Evolutionary conservation across 2,888 invertebrate genomes (phyloP).

Genomic region (Bombyx huttoni): DNA sequence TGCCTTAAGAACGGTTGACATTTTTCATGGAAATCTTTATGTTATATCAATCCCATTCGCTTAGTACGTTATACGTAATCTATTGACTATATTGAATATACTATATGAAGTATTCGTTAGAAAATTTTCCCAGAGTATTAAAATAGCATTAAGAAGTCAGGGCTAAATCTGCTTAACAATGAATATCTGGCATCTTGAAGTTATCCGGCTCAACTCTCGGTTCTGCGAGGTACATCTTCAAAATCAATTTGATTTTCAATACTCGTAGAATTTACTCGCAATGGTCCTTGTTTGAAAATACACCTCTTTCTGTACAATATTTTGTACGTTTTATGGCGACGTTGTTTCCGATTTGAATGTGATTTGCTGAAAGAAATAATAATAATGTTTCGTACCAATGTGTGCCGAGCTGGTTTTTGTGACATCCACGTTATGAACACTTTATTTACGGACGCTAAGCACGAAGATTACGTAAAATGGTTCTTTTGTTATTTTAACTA

Average conservation of each 20-base stretch:
- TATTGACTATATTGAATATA: too few species aligned
- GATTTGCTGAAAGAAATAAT: neutral
- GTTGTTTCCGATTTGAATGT: conserved; percentile 1
- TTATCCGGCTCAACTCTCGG: neutral
- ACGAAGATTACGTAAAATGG: neutral
- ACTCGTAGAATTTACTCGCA: neutral
- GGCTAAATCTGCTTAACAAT: too few species aligned
- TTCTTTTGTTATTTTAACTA: too few species aligned
- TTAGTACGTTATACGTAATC: too few species aligned
- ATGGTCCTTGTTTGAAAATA: too few species aligned
- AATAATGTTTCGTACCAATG: conserved; percentile 1
- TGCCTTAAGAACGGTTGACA: neutral
- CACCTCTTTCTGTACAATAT: too few species aligned
- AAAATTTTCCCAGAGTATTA: too few species aligned
- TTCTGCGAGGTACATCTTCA: neutral
- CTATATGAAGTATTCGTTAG: too few species aligned
- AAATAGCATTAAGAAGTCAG: too few species aligned
- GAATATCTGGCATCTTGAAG: too few species aligned
- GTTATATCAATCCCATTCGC: too few species aligned
- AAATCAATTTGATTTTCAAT: neutral
- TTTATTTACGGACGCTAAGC: conserved; percentile 1
- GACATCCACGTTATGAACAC: conserved; percentile 2
- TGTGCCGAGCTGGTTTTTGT: conserved; percentile 2
- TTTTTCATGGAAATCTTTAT: neutral
- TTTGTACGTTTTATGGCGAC: neutral